Base-by-base conservation (phyloP, 2,888 invertebrate genomes). In the Apodemia hepburni region DNA sequence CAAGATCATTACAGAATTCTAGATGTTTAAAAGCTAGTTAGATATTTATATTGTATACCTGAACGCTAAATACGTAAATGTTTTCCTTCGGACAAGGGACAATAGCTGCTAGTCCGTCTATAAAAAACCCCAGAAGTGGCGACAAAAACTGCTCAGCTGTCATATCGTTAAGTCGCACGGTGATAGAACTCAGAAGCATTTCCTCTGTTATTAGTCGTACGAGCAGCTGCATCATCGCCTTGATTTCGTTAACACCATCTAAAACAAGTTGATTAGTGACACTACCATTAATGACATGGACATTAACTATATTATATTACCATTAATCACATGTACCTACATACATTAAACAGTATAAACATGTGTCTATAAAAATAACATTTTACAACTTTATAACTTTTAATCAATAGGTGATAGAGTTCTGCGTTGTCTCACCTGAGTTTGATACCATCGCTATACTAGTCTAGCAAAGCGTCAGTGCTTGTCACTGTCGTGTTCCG, bases 181-280 rank as follows among this genome's bases (percentile, higher is more conserved):
- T 98, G 51, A 99, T 97, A 0, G 98, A 98, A 83, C 98, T 98
- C 77, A 96, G 95, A 1, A 99, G 89, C 97, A 99, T 98, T 71
- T 98, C 96, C 77, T 98, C 97, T 0, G 98, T 98, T 65, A 99
- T 97, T 35, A 98, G 92, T 0, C 98, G 93, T 0, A 98, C 98
- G 0, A 95, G 95, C 0, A 99, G 92, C 66, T 96, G 96, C 96
- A 98, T 98, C 72, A 97, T 95, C 0, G 98, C 97, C 82, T 97
- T 97, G 0, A 97, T 96, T 83, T 97, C 98, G 84, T 99, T 98
- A 9, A 97, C 95, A 0, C 98, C 98, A 85, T 99, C 99, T 95
- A 78, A 42, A 64, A 33, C 1, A 42, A 38, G 38, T 38, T 38
- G 33, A 33, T 7, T 33, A 6, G 1, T n/a, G n/a, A n/a, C n/a